Base-by-base conservation (phyloP, 2,797 vertebrate genomes). In the Phoxinus dragarum region DNA sequence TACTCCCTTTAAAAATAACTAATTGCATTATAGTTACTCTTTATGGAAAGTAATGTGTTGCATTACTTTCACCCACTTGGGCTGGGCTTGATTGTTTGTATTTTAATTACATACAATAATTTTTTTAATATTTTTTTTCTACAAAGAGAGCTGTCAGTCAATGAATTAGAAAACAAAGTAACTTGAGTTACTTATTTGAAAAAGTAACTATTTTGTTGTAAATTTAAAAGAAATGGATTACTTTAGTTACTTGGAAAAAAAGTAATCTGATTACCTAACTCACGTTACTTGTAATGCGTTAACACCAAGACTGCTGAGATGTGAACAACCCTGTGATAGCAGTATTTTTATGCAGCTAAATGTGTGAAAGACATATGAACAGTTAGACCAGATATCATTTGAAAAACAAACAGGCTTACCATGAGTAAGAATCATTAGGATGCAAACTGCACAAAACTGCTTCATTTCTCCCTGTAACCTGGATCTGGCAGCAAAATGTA, bases 371-470 rank as follows among this genome's bases (percentile, higher is more conserved):
- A 66, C 27, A 59, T 17, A 1, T n/a, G 49, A 38, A 19, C 19
- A 54, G 19, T 23, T n/a, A 1, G 7, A 54, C 12, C 66, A 36
- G 4, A 27, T 27, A 59, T 8, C 73, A 34, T 34, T 36, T 23
- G 11, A 49, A 71, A 34, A 6, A 4, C 14, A 23, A 19, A 17
- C 16, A 69, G 10, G 42, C 81, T 75, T 80, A 87, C 81, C 77
- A 4, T 49, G 34, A n/a, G 67, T 74, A 31, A 87, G 31, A 64
- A 83, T 31, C 61, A 84, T n/a, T 38, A 69, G 76, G 23, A 87
- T 11, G 27, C 52, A 73, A 56, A 67, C 47, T n/a, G 64, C 4
- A 44, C 27, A 73, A 61, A 80, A 56, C 36, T 27, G 7, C 61
- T 75, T 87, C 69, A 84, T 84, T 69, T 84, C 16, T 83, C 56